phyloP scores from a whole-genome alignment of 2,113 vertebrate species.

The Upupa epops region DNA sequence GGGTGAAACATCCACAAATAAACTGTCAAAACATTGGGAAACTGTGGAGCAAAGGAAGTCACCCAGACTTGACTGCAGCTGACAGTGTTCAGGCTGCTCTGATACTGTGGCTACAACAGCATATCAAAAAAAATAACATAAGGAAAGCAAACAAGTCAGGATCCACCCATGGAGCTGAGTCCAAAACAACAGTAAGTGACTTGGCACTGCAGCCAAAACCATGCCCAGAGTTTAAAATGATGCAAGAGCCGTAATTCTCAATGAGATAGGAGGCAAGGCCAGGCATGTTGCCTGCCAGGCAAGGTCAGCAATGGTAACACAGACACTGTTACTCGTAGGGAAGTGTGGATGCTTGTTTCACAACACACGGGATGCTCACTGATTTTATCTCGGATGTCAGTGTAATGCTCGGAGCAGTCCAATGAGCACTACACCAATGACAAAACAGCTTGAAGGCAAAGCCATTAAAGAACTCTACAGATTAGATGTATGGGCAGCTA shows the following conservation, averaged over 20 bases:
- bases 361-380: background rate
- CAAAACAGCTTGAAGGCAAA: background rate
- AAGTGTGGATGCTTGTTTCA: background rate
- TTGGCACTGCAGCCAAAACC: background rate
- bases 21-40: slow-evolving; percentile 26
- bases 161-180: background rate
- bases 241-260: background rate
- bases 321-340: background rate
- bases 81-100: background rate
- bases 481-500: background rate
- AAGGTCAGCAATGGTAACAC: background rate
- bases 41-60: slow-evolving; percentile 44
- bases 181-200: background rate
- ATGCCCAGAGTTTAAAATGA: background rate
- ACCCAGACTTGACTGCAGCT: background rate
- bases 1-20: slow-evolving; percentile 2
- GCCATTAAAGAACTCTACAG: background rate
- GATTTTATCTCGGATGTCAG: background rate
- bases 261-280: background rate
- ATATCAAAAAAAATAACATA: background rate
- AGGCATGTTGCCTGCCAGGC: background rate
- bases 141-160: background rate
- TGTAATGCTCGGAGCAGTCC: background rate
- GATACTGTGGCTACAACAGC: background rate
- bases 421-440: background rate